Evolutionary conservation across 2,797 vertebrate genomes (phyloP), one percentile per base, ranked within the genome.

Genomic region (Sebastes flavidus): DNA sequence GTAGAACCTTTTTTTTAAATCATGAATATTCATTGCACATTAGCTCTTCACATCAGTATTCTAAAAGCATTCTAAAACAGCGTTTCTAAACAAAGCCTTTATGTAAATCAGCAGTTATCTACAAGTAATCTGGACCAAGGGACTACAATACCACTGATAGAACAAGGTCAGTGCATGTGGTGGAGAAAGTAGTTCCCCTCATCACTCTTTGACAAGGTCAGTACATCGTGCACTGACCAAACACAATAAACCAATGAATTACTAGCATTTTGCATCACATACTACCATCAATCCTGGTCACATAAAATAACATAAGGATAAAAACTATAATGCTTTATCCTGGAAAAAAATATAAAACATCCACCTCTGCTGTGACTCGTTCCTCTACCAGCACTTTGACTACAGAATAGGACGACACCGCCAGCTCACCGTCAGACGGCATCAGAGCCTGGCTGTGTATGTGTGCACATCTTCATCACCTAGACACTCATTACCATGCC

Each of bases 21-120:
- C 74, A 94, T 92, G 87, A 93, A 94, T 94, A 95, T 94, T 94
- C 91, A 94, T 94, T 88, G 82, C 68, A 71, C 85, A 93, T 91
- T 91, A 90, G 78, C 77, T 89, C 25, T 16, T 72, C 67, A 79
- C 82, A 93, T 94, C 85, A 92, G 91, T 88, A 94, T 93, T 93
- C 90, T 36, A 71, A 85, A 80, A 89, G 91, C 91, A 84, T 87
- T 87, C 85, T 84, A 87, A 81, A 89, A 87, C 75, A 76, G 70
- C 67, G 78, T 81, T 72, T 90, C 82, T 78, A 91, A 93, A 92
- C 90, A 92, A 88, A 83, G 87, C 73, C 77, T 86, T 83, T 90
- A 94, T 94, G 92, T 82, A 91, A 94, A 94, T 93, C 42, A 69
- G 52, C 65, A 46, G 86, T 84, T 94, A 90, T 94, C 91, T 89